Conservation (phyloP, 1,140 invertebrate genomes). For the Megalopta genalis region DNA sequence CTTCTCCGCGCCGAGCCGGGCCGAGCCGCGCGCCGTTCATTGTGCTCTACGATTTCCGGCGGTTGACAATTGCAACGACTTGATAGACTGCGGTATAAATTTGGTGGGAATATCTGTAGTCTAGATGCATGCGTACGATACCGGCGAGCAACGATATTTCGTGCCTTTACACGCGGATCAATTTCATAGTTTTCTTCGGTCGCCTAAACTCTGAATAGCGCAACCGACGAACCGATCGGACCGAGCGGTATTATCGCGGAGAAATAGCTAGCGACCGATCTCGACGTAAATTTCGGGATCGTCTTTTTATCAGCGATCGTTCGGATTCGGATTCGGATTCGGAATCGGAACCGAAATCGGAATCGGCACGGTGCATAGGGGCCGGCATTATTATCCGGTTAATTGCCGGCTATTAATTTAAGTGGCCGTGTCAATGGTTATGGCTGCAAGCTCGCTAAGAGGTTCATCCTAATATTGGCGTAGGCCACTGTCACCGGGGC, state of each 20-base stretch:
- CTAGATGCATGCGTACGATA: not conserved
- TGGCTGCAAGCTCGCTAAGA: conserved; percentile 32
- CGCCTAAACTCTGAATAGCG: too few species aligned
- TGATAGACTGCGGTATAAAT: conserved; percentile 38
- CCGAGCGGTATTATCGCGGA: not conserved
- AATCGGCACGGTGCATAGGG: not conserved
- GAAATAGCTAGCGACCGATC: not conserved
- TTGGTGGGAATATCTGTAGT: conserved; percentile 8
- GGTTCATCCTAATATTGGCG: conserved; percentile 42
- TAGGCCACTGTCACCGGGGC: conserved; percentile 25
- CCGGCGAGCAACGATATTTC: not conserved
- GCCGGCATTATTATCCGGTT: conserved; percentile 24
- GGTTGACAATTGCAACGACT: conserved; percentile 37
- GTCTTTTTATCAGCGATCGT: conserved; percentile 3
- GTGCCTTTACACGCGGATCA: conserved; percentile 1
- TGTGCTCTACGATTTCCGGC: conserved; percentile 32
- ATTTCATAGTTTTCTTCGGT: not conserved
- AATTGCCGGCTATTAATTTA: conserved; percentile 47
- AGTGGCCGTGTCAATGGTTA: conserved; percentile 41
- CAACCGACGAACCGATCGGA: too few species aligned
- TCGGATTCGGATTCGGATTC: too few species aligned
- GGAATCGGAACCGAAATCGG: not conserved
- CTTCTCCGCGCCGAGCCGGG: not conserved
- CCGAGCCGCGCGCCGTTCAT: not conserved
- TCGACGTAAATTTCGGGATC: not conserved